Percentiles rank a stretch among this genome's conserved stretches.
These are phyloP conservation scores for Sebastes itinus DNA, from an alignment of 2,797 vertebrate species.

Conservation along the genomic window DNA sequence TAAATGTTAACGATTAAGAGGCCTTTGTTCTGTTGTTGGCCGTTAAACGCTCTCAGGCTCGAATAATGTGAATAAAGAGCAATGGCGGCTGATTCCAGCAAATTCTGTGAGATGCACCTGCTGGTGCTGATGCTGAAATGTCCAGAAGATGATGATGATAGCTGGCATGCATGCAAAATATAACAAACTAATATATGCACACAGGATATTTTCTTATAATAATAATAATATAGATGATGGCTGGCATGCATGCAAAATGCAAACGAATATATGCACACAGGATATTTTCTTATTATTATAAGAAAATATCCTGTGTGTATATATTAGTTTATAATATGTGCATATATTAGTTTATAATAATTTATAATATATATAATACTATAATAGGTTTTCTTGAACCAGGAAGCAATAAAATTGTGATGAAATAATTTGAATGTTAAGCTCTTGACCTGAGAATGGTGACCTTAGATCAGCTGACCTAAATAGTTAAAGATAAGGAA, in stretches of 20 bases:
- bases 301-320: too few relatives aligned
- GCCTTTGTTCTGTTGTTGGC: conserved; percentile 67
- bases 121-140: conserved; percentile 67
- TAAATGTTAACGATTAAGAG: neutral
- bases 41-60: conserved; percentile 29
- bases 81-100: conserved; percentile 87
- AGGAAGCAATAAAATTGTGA: neutral
- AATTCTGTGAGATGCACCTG: conserved; percentile 82
- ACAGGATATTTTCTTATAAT: neutral
- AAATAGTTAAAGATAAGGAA: conserved; percentile 28
- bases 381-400: neutral
- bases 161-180: neutral
- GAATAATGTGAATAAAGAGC: conserved; percentile 30
- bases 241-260: too few relatives aligned
- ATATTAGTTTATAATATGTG: too few relatives aligned
- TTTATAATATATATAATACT: too few relatives aligned
- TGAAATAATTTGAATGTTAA: neutral
- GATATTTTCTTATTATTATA: too few relatives aligned
- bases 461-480: conserved; percentile 48
- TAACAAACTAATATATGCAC: neutral
- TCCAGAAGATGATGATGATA: neutral
- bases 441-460: neutral
- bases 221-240: neutral
- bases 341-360: too few relatives aligned
- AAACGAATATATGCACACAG: too few relatives aligned